A percentile compares a stretch with the other conserved stretches of the same genome.
phyloP scores from a whole-genome alignment of 2,113 vertebrate species.

The Nansenia antarctica region DNA sequence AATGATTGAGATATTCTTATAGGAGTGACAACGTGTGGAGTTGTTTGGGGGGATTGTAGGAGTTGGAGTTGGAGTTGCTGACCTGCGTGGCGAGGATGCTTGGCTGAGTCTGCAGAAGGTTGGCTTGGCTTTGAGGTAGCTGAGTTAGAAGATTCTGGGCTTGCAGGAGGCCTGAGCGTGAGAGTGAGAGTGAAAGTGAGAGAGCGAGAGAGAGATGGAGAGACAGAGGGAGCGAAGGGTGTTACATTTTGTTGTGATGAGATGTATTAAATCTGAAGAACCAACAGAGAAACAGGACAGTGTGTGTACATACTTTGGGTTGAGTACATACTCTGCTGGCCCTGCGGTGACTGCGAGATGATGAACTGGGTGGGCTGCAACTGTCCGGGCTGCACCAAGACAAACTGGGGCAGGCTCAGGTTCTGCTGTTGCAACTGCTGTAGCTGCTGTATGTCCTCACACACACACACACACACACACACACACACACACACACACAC shows the following conservation, averaged over 20 bases:
- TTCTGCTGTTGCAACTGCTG: slow-evolving; percentile 96
- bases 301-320: not conserved
- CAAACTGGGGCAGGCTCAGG: slow-evolving; percentile 96
- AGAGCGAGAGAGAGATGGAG: not conserved
- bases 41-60: not conserved
- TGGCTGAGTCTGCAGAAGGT: slow-evolving; percentile 98
- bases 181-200: no score
- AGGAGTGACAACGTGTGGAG: no score
- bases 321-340: slow-evolving; percentile 87
- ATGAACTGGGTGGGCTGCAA: slow-evolving; percentile 95
- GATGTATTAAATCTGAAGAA: no score
- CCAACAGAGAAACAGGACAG: no score
- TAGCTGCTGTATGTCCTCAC: slow-evolving; percentile 80
- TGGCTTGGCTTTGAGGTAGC: slow-evolving; percentile 99
- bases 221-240: not conserved
- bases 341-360: slow-evolving; percentile 96
- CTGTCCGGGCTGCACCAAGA: slow-evolving; percentile 92
- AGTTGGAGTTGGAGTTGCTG: not conserved
- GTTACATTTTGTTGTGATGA: no score
- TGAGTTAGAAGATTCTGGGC: slow-evolving; percentile 96
- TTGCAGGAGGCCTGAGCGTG: slow-evolving; percentile 88
- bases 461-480: slow-evolving; percentile 1
- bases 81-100: slow-evolving; percentile 98
- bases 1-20: not conserved
- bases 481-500: not conserved